Base-by-base conservation (phyloP, 2,888 invertebrate genomes). In the Kryphioiulus occultus region DNA sequence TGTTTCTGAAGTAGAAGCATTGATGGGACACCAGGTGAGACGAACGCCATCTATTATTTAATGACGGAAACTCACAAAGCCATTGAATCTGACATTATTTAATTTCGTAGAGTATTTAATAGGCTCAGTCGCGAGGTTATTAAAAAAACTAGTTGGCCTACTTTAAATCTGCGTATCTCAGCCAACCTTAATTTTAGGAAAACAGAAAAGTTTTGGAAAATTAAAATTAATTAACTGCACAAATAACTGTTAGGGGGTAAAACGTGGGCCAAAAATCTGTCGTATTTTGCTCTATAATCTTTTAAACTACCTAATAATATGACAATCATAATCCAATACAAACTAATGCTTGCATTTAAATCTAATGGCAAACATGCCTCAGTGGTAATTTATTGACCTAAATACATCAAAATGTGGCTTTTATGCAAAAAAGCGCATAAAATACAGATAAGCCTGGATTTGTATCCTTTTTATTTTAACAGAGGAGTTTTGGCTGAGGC, bases 371-470 rank as follows among this genome's bases (percentile, higher is more conserved):
- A 68, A 68, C 68, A 26, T 26, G 26, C 68, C 26, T 26, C 68
- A 68, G 68, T 68, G 68, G 68, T 26, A 68, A 68, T 68, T 68
- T n/a, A 26, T 10, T 68, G 68, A 68, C 68, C 68, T 26, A 68
- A 68, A 68, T 68, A 68, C 68, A 68, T 68, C 68, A 68, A 68
- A 68, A 68, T 68, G 26, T 12, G 68, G 4, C 4, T 68, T 26
- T 68, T 68, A 7, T 10, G 9, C n/a, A 68, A 26, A 68, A 68
- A 68, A 68, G 10, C 9, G 26, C 26, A 68, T 68, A 26, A 68
- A 68, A 68, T 68, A 68, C 22, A 68, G 68, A 68, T 68, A 68
- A 68, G 68, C 68, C 68, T 68, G 68, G 26, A 68, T 68, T 68
- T 26, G 68, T 68, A 68, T 68, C 68, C 68, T 26, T 59, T 68